Evolutionary conservation across 2,113 vertebrate species (phyloP), one percentile per base, ranked within the genome.

Genomic region (Pyxicephalus adspersus): DNA sequence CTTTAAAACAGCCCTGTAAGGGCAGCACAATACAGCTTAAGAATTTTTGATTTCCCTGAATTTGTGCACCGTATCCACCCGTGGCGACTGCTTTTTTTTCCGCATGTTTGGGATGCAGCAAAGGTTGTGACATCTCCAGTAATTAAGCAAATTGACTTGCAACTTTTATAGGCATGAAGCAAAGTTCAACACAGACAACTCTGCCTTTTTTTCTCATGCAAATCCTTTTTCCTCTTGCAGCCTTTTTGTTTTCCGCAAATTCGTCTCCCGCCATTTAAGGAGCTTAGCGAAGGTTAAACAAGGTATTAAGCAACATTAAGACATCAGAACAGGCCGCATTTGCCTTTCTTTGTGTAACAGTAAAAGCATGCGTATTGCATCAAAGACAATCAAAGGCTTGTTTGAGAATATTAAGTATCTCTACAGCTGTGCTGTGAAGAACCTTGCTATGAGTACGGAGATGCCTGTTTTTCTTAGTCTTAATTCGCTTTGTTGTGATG

Each of bases 281-380:
- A 93, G 93, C 93, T 94, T 94, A 94, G 89, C 92, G 86, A 87
- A 91, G 93, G 92, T 94, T 94, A 94, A 93, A 94, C 89, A 88
- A 91, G 90, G 93, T 92, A 93, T 94, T 94, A 94, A 88, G 83
- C 85, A 89, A 91, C 91, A 92, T 92, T 90, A 92, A 93, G 92
- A 93, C 92, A 91, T 94, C 92, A 93, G 91, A 94, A 91, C 91
- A 87, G 85, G 87, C 84, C 88, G 87, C 83, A n/a, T 86, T 85
- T 87, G 89, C 66, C 87, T 87, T 82, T 70, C 87, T 87, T 86
- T 85, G 83, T 22, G 87, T 88, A 89, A 84, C 88, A 87, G 87
- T 85, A 87, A 90, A 92, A 87, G 88, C 89, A 87, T 88, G 89
- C 88, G 88, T 86, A 87, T 90, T 88, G 87, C 91, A 91, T 92